phyloP scores from a whole-genome alignment of 2,113 vertebrate species.

The Aviceda subcristata region DNA sequence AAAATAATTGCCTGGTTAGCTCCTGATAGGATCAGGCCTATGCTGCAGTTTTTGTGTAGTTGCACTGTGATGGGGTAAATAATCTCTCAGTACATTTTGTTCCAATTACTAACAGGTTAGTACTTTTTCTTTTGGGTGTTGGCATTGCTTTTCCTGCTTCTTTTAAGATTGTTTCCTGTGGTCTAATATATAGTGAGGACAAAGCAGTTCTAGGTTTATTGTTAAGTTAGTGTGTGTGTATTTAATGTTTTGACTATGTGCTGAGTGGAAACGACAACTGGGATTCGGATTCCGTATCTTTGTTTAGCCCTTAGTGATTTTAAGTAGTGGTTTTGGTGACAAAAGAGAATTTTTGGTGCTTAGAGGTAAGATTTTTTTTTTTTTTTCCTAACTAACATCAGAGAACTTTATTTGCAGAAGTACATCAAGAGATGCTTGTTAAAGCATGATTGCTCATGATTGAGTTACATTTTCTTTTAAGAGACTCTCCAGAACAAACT shows the following conservation, averaged over 20 bases:
- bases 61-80: not conserved
- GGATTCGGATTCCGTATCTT: not conserved
- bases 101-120: not conserved
- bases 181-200: not conserved
- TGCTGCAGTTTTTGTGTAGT: not conserved
- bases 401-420: not conserved
- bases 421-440: not conserved
- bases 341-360: not conserved
- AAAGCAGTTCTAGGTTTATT: not conserved
- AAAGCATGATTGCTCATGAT: not conserved
- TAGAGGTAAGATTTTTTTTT: not conserved
- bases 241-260: not conserved
- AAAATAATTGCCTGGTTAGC: not conserved
- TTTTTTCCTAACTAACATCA: not conserved
- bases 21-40: not conserved
- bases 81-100: not conserved
- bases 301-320: not conserved
- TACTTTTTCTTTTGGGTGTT: not conserved
- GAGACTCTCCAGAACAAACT: not conserved
- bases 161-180: not conserved
- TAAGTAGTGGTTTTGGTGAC: not conserved
- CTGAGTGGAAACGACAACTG: not conserved
- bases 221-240: not conserved
- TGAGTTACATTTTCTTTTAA: not conserved
- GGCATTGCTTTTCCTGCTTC: not conserved